Evolutionary conservation across 2,888 invertebrate species (phyloP), one percentile per base, ranked within the genome.

Genomic region (Temnothorax ravouxi): DNA sequence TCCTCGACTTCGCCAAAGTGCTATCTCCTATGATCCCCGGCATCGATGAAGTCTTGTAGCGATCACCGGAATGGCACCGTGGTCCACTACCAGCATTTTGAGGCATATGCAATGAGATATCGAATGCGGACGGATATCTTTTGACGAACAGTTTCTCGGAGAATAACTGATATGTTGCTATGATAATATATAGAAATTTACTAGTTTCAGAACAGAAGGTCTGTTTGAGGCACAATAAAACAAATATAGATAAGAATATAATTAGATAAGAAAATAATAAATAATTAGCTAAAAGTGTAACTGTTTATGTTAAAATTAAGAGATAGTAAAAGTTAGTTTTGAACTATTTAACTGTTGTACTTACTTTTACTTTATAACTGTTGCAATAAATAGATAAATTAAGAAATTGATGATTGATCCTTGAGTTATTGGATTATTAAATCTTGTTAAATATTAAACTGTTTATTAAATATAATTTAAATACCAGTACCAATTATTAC

Each of bases 1-100:
- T 79, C 72, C 56, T 79, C 34, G 34, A 72, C 74, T 72, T 72
- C 34, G 56, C 79, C 59, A 59, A 79, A 79, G 79, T 79, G 79
- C 74, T 72, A 72, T 59, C 79, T 72, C 9, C 79, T 47, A 72
- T 47, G 79, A 79, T 79, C 77, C n/a, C n/a, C 29, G 29, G 47
- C 38, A 41, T 79, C 47, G 41, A 21, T 9, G 47, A 21, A 59
- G 21, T 18, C 56, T 56, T 29, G 9, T 41, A 72, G 79, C 59
- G 79, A 61, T 59, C 56, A 47, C 21, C 18, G 38, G 59, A 79
- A 79, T 79, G 47, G 29, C 34, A 59, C 3, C 15, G 47, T 79
- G 74, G 79, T 79, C 79, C 59, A 79, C 79, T 59, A 59, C 8
- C 8, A 8, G 34, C 34, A 74, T 47, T 79, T 47, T 18, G 13